Conservation (phyloP, 2,797 vertebrate species). For the Phyllotis vaccarum region DNA sequence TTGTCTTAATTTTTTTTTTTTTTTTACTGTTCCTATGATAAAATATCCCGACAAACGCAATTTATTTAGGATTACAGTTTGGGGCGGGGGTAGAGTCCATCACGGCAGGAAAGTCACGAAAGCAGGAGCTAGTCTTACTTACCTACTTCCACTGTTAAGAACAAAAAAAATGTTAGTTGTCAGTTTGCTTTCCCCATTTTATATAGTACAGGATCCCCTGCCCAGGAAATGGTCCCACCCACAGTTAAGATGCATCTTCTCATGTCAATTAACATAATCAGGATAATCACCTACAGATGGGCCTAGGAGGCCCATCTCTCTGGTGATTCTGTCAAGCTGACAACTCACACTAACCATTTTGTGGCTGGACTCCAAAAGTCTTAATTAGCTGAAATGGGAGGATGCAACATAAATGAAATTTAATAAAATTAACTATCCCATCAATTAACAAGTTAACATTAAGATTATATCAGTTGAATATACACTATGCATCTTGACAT, state of each 20-base stretch:
- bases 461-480: constrained; percentile 38
- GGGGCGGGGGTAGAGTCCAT: background rate
- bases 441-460: constrained; percentile 33
- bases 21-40: background rate
- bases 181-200: background rate
- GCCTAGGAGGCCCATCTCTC: background rate
- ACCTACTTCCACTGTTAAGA: background rate
- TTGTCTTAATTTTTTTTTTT: background rate
- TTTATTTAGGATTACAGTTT: background rate
- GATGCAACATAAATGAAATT: constrained; percentile 32
- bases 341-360: background rate
- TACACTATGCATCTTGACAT: background rate
- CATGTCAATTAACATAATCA: background rate
- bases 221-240: background rate
- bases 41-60: background rate
- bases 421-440: constrained; percentile 41
- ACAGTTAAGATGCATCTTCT: background rate
- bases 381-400: constrained; percentile 24
- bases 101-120: too few species aligned
- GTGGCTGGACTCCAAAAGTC: constrained; percentile 1
- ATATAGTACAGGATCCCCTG: background rate
- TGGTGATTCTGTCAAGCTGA: background rate
- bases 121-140: background rate
- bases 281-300: background rate
- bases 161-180: background rate